Percentiles rank a stretch among this genome's conserved stretches.
Evolutionary conservation across 1,140 invertebrate species (phyloP).

Genomic region (Meteorus sp.): DNA sequence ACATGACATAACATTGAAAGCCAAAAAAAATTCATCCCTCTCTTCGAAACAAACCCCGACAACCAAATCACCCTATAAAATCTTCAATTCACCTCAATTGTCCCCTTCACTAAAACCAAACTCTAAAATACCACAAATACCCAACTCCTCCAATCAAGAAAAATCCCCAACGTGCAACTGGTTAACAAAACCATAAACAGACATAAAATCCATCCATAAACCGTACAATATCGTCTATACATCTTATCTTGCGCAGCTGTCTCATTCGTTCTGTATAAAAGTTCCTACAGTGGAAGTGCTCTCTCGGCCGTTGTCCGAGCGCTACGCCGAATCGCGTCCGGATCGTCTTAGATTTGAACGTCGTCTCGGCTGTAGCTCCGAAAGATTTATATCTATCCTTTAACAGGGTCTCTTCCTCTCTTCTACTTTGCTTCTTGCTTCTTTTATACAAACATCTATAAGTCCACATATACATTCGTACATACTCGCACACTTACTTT

Average conservation of each 20-base stretch:
- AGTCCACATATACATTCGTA: not conserved
- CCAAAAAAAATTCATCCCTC: too few species aligned
- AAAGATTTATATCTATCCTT: conserved; percentile 24
- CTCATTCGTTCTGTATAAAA: conserved; percentile 19
- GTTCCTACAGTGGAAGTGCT: conserved; percentile 20
- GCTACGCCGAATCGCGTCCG: not conserved
- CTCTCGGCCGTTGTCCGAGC: conserved; percentile 13
- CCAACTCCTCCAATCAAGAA: too few species aligned
- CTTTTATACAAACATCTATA: not conserved
- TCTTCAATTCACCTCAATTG: too few species aligned
- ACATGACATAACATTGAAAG: too few species aligned
- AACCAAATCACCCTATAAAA: too few species aligned
- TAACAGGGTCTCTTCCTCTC: conserved; percentile 12
- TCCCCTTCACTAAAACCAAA: too few species aligned
- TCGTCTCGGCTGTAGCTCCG: conserved; percentile 7
- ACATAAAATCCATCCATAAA: not conserved
- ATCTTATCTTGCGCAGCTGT: conserved; percentile 18
- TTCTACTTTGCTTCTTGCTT: not conserved
- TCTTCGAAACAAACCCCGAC: too few species aligned
- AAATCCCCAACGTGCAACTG: conserved; percentile 1
- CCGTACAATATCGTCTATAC: not conserved
- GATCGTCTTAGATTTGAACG: conserved; percentile 25
- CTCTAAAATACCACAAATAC: too few species aligned
- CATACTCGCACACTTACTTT: not conserved
- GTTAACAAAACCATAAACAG: too few species aligned